These are phyloP conservation scores for Lophius americanus DNA, from an alignment of 2,797 vertebrate genomes.

Conservation along the genomic window DNA sequence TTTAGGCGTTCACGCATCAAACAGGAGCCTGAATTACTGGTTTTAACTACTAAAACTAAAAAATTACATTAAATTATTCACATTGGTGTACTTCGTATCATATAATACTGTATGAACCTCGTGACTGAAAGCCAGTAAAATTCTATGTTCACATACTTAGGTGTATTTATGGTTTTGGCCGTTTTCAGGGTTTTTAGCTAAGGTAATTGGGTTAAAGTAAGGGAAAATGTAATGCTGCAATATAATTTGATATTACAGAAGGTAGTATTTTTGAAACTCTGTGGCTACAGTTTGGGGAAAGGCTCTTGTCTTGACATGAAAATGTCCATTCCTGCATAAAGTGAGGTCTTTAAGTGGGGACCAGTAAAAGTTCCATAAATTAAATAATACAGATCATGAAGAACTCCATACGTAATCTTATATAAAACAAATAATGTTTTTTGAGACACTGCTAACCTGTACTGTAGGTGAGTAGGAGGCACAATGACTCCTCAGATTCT, in stretches of 20 bases:
- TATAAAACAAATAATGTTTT: neutral
- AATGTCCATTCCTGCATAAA: neutral
- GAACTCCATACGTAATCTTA: neutral
- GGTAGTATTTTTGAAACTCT: neutral
- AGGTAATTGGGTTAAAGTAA: neutral
- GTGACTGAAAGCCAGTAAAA: neutral
- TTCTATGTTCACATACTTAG: neutral
- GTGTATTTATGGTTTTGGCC: neutral
- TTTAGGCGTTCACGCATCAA: no score
- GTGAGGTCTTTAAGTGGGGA: neutral
- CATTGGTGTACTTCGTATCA: slow-evolving; percentile 2
- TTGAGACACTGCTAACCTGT: neutral
- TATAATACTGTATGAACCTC: neutral
- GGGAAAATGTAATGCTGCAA: neutral
- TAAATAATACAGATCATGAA: neutral
- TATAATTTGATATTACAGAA: slow-evolving; percentile 4
- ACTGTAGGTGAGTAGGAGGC: neutral
- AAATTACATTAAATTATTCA: slow-evolving; percentile 10
- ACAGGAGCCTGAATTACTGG: no score
- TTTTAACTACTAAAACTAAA: neutral
- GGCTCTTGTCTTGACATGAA: neutral
- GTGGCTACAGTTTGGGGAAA: neutral
- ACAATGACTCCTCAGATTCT: neutral
- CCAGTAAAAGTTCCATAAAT: neutral
- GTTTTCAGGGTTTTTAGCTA: neutral